phyloP scores from a whole-genome alignment of 2,888 invertebrate genomes.

The Scaptomyza tumidula region DNA sequence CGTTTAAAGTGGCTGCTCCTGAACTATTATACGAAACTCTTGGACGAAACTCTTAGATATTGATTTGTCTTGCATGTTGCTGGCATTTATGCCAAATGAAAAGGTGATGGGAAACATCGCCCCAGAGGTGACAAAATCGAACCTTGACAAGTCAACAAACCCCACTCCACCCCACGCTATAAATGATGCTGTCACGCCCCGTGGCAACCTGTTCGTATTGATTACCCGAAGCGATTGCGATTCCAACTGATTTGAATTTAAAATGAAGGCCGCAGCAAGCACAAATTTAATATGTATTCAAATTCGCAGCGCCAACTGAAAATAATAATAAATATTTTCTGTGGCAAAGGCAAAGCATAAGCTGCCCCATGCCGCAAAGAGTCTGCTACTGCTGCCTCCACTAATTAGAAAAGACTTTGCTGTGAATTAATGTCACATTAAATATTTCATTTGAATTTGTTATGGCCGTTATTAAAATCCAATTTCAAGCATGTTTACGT shows the following conservation, averaged over 20 bases:
- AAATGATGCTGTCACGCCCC: constrained; percentile 5
- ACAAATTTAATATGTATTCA: constrained; percentile 77
- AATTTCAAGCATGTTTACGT: constrained; percentile 72
- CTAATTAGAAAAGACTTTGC: constrained; percentile 74
- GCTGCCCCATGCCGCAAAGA: constrained; percentile 1
- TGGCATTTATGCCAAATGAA: constrained; percentile 7
- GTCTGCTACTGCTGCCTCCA: constrained; percentile 14
- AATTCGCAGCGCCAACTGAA: constrained; percentile 48
- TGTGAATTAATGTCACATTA: constrained; percentile 75
- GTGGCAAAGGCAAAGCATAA: neutral
- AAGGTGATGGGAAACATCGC: constrained; percentile 3
- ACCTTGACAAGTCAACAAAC: constrained; percentile 11
- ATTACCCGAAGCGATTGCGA: constrained; percentile 51
- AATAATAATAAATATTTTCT: constrained; percentile 25
- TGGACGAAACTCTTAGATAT: neutral
- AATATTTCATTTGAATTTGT: constrained; percentile 76
- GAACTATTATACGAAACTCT: too few relatives aligned
- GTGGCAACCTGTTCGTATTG: constrained; percentile 56
- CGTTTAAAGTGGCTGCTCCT: neutral
- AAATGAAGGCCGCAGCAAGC: constrained; percentile 60
- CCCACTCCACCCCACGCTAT: neutral
- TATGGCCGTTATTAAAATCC: constrained; percentile 72
- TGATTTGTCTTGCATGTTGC: constrained; percentile 22
- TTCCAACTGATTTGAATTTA: constrained; percentile 72
- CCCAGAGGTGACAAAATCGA: constrained; percentile 15